A percentile compares a stretch with the other conserved stretches of the same genome.
phyloP scores from a whole-genome alignment of 2,888 invertebrate species.

The Elmis aenea region DNA sequence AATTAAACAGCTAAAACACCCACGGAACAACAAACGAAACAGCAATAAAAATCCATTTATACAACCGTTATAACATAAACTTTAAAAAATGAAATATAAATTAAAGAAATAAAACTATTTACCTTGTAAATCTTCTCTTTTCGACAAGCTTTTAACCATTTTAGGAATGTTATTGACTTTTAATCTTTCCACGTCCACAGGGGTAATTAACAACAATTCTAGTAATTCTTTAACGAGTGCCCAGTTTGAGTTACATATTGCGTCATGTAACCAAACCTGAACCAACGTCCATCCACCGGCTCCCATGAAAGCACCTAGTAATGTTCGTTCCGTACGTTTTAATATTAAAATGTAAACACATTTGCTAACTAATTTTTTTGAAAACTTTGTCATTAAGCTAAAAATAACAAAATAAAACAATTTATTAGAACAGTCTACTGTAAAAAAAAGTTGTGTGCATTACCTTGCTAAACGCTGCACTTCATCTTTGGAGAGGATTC shows the following conservation, averaged over 20 bases:
- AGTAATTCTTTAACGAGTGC: slow-evolving; percentile 82
- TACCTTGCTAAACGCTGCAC: slow-evolving; percentile 83
- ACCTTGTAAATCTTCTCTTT: slow-evolving; percentile 78
- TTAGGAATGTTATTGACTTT: slow-evolving; percentile 91
- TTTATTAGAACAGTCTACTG: slow-evolving; percentile 3
- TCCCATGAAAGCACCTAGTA: slow-evolving; percentile 83
- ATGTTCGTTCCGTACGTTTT: slow-evolving; percentile 76
- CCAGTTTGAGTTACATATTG: slow-evolving; percentile 78
- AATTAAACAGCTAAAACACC: no score
- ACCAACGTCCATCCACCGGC: slow-evolving; percentile 90
- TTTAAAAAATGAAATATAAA: background rate
- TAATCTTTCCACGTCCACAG: slow-evolving; percentile 84
- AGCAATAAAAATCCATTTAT: no score
- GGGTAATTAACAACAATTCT: slow-evolving; percentile 77
- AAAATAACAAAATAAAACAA: slow-evolving; percentile 41
- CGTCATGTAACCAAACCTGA: slow-evolving; percentile 86
- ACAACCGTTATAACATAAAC: background rate
- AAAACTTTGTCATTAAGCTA: slow-evolving; percentile 93
- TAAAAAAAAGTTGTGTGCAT: slow-evolving; percentile 34
- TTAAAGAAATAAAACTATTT: slow-evolving; percentile 42
- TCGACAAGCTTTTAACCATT: slow-evolving; percentile 81
- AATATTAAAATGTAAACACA: slow-evolving; percentile 92
- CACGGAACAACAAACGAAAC: no score
- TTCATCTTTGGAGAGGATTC: slow-evolving; percentile 82
- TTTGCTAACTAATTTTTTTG: slow-evolving; percentile 91